These are phyloP conservation scores for Gallinago solitaria DNA, from an alignment of 2,797 vertebrate genomes.

Conservation along the genomic window DNA sequence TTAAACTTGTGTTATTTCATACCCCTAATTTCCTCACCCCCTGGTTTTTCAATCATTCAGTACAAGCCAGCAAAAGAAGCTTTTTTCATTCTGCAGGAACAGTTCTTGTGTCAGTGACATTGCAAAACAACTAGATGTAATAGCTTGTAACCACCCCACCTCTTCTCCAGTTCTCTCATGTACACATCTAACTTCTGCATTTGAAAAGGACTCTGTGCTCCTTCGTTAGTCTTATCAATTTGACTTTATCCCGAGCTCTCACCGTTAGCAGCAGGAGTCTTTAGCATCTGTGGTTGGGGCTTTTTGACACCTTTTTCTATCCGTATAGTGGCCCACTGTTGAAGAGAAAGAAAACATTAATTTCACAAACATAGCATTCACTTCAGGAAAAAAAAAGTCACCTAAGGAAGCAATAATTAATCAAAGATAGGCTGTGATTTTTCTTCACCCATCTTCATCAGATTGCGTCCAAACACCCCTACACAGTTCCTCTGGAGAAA, in stretches of 20 bases:
- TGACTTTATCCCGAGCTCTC: constrained; percentile 43
- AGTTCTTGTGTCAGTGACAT: not conserved
- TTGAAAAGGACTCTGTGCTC: not conserved
- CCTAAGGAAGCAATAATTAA: not conserved
- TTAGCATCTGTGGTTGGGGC: constrained; percentile 61
- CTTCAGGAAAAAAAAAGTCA: not conserved
- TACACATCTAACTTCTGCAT: not conserved
- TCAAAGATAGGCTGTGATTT: not conserved
- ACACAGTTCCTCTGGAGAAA: not conserved
- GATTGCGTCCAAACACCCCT: not conserved
- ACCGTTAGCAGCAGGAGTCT: constrained; percentile 82
- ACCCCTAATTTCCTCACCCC: not conserved
- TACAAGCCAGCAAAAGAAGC: not conserved
- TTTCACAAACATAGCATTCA: not conserved
- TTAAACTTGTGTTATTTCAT: not conserved
- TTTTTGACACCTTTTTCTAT: constrained; percentile 86
- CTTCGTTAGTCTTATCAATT: not conserved
- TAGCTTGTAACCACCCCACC: not conserved
- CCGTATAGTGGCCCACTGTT: constrained; percentile 92
- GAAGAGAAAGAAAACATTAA: constrained; percentile 43
- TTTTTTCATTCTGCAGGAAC: not conserved
- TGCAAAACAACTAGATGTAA: not conserved
- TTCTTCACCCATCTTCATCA: not conserved
- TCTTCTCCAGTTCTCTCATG: not conserved
- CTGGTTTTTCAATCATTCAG: not conserved